phyloP scores from a whole-genome alignment of 2,113 vertebrate species.

The Ptyas mucosa region DNA sequence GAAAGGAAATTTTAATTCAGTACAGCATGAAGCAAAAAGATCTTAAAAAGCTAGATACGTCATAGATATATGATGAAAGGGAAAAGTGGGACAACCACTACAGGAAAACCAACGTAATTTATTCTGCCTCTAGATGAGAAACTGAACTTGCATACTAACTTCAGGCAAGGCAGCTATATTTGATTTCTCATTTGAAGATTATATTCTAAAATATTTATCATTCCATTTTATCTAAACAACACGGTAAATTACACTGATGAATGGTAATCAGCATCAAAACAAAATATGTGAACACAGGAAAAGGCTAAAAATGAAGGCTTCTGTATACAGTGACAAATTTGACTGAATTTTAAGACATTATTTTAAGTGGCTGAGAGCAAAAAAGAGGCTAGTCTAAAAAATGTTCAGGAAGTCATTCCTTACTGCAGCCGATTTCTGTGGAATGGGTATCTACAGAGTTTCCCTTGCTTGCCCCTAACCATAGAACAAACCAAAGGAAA shows the following conservation, averaged over 20 bases:
- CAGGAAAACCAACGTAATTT: background rate
- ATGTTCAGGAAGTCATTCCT: background rate
- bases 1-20: background rate
- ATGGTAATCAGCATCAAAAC: slow-evolving; percentile 50
- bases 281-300: slow-evolving; percentile 21
- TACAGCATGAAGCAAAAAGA: background rate
- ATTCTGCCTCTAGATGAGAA: slow-evolving; percentile 4
- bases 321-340: background rate
- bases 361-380: background rate
- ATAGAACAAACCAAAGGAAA: background rate
- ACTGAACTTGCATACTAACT: background rate
- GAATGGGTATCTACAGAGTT: background rate
- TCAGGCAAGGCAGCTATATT: background rate
- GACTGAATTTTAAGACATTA: background rate
- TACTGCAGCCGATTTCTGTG: background rate
- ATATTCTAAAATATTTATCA: slow-evolving; percentile 15
- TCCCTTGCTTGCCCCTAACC: background rate
- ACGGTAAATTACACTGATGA: slow-evolving; percentile 60
- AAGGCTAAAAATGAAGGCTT: slow-evolving; percentile 7
- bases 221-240: slow-evolving; percentile 55
- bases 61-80: background rate
- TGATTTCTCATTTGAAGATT: background rate
- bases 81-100: background rate
- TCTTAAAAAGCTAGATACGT: background rate
- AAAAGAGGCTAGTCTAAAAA: background rate